phyloP scores from a whole-genome alignment of 2,888 invertebrate species.

The Caenorhabditis afra region DNA sequence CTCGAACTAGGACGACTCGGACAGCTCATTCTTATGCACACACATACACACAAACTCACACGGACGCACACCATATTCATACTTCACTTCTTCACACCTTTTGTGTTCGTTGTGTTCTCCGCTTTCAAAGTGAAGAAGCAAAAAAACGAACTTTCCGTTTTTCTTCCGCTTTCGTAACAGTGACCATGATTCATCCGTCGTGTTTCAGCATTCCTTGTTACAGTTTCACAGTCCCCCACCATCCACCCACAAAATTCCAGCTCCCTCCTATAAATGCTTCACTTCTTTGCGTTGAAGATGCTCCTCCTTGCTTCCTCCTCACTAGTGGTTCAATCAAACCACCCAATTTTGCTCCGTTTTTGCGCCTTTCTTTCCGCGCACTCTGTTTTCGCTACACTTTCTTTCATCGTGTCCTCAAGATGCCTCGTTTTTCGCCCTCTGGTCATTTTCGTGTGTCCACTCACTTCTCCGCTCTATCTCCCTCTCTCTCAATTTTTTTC shows the following conservation, averaged over 20 bases:
- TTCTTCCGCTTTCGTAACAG: not conserved
- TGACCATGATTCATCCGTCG: slow-evolving; percentile 23
- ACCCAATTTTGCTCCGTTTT: slow-evolving; percentile 3
- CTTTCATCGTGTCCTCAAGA: not conserved
- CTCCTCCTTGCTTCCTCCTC: not conserved
- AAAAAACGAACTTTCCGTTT: too few relatives aligned
- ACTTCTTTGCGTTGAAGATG: not conserved
- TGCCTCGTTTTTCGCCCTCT: slow-evolving; percentile 37
- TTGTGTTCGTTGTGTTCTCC: slow-evolving; percentile 11
- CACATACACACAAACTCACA: too few relatives aligned
- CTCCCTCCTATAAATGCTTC: not conserved
- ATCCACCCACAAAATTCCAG: too few relatives aligned
- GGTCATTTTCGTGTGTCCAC: slow-evolving; percentile 54
- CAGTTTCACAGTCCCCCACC: too few relatives aligned
- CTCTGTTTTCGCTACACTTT: slow-evolving; percentile 3
- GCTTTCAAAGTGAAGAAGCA: slow-evolving; percentile 3
- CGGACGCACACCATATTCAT: slow-evolving; percentile 4
- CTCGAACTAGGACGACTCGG: not conserved
- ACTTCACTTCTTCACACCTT: slow-evolving; percentile 11
- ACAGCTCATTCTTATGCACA: slow-evolving; percentile 45
- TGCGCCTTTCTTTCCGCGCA: not conserved
- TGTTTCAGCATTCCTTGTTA: not conserved
- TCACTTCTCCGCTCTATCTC: slow-evolving; percentile 7
- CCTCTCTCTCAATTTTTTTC: slow-evolving; percentile 6
- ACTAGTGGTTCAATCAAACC: slow-evolving; percentile 7